Evolutionary conservation across 1,140 invertebrate genomes (phyloP), one percentile per base, ranked within the genome.

Genomic region (Pogonognathellus flavescens): DNA sequence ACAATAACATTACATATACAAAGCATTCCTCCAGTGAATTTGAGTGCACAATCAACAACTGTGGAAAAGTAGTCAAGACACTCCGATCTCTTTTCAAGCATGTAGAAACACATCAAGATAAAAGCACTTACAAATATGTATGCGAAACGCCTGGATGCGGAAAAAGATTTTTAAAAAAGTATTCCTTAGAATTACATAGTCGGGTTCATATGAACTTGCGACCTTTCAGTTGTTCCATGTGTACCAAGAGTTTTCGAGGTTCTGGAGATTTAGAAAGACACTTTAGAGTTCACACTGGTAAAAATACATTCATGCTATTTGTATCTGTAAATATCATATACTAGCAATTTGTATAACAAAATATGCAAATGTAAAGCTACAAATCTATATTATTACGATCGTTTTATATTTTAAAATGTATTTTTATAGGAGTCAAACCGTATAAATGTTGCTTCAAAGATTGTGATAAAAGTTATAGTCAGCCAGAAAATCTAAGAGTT

Each of bases 151-250:
- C 41, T 1, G 70, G n/a, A 0, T 76, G 70, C 49, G 70, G 31
- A 10, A 76, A 76, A 50, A n/a, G 41, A 50, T 76, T 76, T 76
- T 50, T 76, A 9, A 76, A 76, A n/a, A 76, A 76, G 41, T 76
- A 76, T 76, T 76, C 70, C 0, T 50, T 76, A n/a, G 70, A 76
- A 16, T 31, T 76, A 0, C 70, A 76, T 31, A 49, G 41, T 31
- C 25, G 70, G 18, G 70, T 76, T 76, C 70, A 76, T 9, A 76
- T 50, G 41, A 76, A 76, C 18, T 5, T 76, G 16, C 70, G 70
- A 5, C 70, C 70, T 6, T 76, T 16, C 16, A 76, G 31, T 8
- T 76, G 66, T 10, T 25, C 66, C 4, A 49, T 76, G 1, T 76
- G 70, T 49, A 31, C 25, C 8, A 76, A 76, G 10, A 49, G 70